Percentiles rank a stretch among this genome's conserved stretches.
Evolutionary conservation across 2,113 vertebrate species (phyloP).

Genomic region (Chaetodon auriga): DNA sequence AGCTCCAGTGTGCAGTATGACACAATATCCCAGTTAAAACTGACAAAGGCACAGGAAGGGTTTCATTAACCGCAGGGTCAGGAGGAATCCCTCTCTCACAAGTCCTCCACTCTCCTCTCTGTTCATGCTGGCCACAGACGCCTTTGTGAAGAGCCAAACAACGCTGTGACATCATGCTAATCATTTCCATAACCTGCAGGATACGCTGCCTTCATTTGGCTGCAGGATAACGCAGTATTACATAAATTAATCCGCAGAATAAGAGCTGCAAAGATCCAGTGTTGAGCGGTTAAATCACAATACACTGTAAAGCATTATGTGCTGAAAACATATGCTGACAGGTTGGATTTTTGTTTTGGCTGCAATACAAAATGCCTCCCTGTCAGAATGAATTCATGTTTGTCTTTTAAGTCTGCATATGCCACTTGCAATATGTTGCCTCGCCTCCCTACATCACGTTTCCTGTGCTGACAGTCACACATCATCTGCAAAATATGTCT

Average conservation of each 20-base stretch:
- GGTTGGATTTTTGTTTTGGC: not conserved
- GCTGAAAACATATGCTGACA: not conserved
- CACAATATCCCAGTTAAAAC: constrained; percentile 76
- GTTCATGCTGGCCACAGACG: constrained; percentile 15
- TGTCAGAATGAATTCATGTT: not conserved
- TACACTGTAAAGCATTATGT: not conserved
- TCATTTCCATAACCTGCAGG: constrained; percentile 37
- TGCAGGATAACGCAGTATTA: constrained; percentile 2
- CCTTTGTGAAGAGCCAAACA: constrained; percentile 44
- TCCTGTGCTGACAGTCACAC: constrained; percentile 23
- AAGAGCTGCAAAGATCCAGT: constrained; percentile 6
- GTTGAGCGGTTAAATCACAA: constrained; percentile 10
- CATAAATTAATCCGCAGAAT: constrained; percentile 12
- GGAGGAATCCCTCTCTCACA: constrained; percentile 62
- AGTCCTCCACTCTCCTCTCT: constrained; percentile 37
- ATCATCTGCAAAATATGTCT: constrained; percentile 20
- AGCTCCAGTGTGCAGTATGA: constrained; percentile 57
- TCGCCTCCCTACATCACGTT: constrained; percentile 16
- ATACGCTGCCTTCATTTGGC: constrained; percentile 29
- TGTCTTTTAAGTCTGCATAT: constrained; percentile 6
- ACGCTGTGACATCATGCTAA: constrained; percentile 62
- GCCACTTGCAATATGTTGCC: constrained; percentile 12
- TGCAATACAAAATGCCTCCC: constrained; percentile 1
- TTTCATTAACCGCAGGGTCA: constrained; percentile 83
- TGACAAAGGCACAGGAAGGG: constrained; percentile 81